A percentile compares a stretch with the other conserved stretches of the same genome.
Evolutionary conservation across 2,797 vertebrate genomes (phyloP).

Genomic region (Coranthus polyacanthus): DNA sequence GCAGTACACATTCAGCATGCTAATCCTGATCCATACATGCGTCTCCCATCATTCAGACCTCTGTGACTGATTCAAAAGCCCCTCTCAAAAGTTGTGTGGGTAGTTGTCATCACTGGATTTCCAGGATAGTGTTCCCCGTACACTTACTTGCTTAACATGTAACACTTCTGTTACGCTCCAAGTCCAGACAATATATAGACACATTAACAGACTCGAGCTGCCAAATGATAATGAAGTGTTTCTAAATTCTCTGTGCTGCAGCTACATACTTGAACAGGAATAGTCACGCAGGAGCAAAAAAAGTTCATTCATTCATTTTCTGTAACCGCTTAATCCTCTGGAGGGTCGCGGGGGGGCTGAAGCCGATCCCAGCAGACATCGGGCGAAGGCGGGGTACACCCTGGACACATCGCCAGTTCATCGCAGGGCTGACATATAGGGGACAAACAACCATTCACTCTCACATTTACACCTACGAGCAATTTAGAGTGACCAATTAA

Average conservation of each 20-base stretch:
- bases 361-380: too few relatives aligned
- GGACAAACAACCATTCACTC: too few relatives aligned
- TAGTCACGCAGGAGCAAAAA: slow-evolving; percentile 15
- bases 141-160: too few relatives aligned
- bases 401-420: too few relatives aligned
- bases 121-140: background rate
- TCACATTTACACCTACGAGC: too few relatives aligned
- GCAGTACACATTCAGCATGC: slow-evolving; percentile 39
- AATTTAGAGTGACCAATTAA: too few relatives aligned
- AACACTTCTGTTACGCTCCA: background rate
- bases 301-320: too few relatives aligned
- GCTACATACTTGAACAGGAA: slow-evolving; percentile 20
- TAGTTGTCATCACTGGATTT: background rate
- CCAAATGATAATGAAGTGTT: background rate
- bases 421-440: too few relatives aligned
- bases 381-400: too few relatives aligned
- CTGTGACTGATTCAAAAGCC: slow-evolving; percentile 15
- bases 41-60: background rate
- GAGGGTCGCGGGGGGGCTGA: too few relatives aligned
- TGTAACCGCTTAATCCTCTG: too few relatives aligned
- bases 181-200: background rate
- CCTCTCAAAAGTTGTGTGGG: background rate
- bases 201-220: background rate
- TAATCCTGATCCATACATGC: slow-evolving; percentile 20
- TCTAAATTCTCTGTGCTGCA: slow-evolving; percentile 6